These are phyloP conservation scores for Drosophila kanekoi DNA, from an alignment of 2,888 invertebrate species.

Conservation along the genomic window DNA sequence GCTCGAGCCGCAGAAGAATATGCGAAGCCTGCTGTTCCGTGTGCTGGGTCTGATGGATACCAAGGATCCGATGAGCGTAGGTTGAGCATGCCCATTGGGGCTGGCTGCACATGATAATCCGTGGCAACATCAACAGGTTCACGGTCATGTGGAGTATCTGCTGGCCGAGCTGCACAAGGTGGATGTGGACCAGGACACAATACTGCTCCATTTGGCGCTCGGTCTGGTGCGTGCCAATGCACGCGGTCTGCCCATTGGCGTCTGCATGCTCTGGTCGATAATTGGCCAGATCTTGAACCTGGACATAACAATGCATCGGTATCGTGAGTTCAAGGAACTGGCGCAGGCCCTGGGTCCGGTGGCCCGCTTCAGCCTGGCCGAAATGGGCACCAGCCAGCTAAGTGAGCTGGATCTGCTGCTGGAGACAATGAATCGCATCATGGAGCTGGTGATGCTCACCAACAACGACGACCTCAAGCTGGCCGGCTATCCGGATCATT, in stretches of 20 bases:
- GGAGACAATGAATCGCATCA: slow-evolving; percentile 1
- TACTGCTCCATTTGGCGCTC: slow-evolving; percentile 3
- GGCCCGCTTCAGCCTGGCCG: background rate
- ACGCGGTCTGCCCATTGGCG: slow-evolving; percentile 1
- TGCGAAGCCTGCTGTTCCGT: slow-evolving; percentile 7
- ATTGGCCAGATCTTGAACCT: background rate
- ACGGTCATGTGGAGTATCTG: slow-evolving; percentile 28
- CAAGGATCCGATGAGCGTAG: slow-evolving; percentile 24
- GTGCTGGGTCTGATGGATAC: slow-evolving; percentile 18
- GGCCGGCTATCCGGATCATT: slow-evolving; percentile 35
- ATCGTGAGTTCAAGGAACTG: slow-evolving; percentile 29
- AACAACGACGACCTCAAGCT: slow-evolving; percentile 6
- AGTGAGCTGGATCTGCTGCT: slow-evolving; percentile 1
- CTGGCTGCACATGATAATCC: background rate
- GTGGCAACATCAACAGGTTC: slow-evolving; percentile 18
- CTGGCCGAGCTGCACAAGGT: slow-evolving; percentile 2
- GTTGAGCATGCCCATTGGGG: too few relatives aligned
- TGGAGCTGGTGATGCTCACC: slow-evolving; percentile 3
- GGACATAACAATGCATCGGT: slow-evolving; percentile 42
- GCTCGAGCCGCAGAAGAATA: background rate
- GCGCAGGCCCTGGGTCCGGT: background rate
- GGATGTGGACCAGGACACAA: background rate
- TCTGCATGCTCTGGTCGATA: slow-evolving; percentile 34
- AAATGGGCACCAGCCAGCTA: fast-evolving
- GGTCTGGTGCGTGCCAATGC: background rate